Percentiles rank a stretch among this genome's conserved stretches.
phyloP scores from a whole-genome alignment of 2,888 invertebrate species.

The Drosophila limbata region DNA sequence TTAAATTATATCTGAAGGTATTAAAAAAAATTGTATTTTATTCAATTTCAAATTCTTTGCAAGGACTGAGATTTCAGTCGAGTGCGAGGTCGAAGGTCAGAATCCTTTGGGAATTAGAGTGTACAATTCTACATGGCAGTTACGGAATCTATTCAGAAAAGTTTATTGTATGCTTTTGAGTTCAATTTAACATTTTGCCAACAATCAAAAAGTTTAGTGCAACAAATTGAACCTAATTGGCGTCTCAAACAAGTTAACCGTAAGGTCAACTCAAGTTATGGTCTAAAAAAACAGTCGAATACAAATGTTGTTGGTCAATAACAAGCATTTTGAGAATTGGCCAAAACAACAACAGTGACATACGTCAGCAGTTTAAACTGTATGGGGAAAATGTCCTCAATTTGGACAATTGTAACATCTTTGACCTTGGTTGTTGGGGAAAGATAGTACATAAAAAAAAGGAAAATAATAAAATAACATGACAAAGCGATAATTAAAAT shows the following conservation, averaged over 20 bases:
- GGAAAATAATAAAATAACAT: constrained; percentile 2
- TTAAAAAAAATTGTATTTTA: no score
- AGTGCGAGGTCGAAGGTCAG: constrained; percentile 9
- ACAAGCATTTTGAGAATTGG: not conserved
- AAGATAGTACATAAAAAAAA: not conserved
- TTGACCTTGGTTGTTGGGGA: constrained; percentile 31
- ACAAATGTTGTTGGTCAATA: not conserved
- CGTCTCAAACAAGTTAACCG: constrained; percentile 19
- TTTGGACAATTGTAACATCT: constrained; percentile 19
- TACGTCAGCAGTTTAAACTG: constrained; percentile 46
- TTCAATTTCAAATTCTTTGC: not conserved
- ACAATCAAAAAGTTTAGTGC: constrained; percentile 52
- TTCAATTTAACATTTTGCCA: constrained; percentile 21
- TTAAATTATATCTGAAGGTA: no score
- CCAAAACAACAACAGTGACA: constrained; percentile 39
- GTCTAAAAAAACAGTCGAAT: constrained; percentile 5
- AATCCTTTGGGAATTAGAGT: constrained; percentile 6
- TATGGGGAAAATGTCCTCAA: constrained; percentile 24
- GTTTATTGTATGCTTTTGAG: constrained; percentile 10
- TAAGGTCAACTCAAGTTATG: constrained; percentile 38
- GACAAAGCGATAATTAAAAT: constrained; percentile 19
- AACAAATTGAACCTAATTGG: constrained; percentile 64
- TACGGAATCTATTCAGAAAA: constrained; percentile 11
- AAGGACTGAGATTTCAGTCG: not conserved
- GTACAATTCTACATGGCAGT: not conserved